phyloP scores from a whole-genome alignment of 2,113 vertebrate species.

The Syngnathoides biaculeatus region DNA sequence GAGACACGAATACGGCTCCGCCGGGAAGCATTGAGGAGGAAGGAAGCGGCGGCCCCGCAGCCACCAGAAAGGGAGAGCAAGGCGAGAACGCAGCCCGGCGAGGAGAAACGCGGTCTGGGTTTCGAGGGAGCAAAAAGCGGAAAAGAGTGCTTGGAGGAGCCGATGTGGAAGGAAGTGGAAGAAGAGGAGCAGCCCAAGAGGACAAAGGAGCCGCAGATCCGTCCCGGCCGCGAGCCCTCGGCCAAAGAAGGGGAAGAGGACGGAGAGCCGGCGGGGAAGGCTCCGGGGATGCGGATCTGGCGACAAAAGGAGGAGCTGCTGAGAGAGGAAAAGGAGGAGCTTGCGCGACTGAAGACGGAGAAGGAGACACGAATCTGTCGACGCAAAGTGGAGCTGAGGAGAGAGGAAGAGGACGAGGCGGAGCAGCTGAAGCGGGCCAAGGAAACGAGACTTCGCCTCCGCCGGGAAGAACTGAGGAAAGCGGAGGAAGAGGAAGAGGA shows the following conservation, averaged over 20 bases:
- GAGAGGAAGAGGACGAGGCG: slow-evolving; percentile 1
- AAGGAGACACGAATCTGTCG: background rate
- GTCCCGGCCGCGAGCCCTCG: no score
- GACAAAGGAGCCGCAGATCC: no score
- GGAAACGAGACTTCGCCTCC: background rate
- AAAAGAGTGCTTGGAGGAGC: slow-evolving; percentile 45
- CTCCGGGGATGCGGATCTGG: background rate
- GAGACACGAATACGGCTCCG: background rate
- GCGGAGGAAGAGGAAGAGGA: background rate
- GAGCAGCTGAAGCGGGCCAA: background rate
- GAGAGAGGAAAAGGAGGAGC: background rate
- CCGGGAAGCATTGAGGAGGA: background rate
- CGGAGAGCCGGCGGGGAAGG: background rate
- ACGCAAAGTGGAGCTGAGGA: background rate
- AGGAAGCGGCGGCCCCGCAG: background rate
- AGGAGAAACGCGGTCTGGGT: slow-evolving; percentile 38
- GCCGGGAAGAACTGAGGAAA: slow-evolving; percentile 2
- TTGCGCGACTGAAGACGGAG: background rate
- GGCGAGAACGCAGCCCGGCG: slow-evolving; percentile 29
- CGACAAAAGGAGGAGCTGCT: background rate
- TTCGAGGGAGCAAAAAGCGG: slow-evolving; percentile 64
- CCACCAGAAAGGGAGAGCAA: background rate
- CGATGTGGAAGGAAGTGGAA: background rate
- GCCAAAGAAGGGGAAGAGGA: no score
- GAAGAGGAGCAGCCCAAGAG: background rate